Conservation (phyloP, 1,140 invertebrate species). For the Dendrolimus punctatus region DNA sequence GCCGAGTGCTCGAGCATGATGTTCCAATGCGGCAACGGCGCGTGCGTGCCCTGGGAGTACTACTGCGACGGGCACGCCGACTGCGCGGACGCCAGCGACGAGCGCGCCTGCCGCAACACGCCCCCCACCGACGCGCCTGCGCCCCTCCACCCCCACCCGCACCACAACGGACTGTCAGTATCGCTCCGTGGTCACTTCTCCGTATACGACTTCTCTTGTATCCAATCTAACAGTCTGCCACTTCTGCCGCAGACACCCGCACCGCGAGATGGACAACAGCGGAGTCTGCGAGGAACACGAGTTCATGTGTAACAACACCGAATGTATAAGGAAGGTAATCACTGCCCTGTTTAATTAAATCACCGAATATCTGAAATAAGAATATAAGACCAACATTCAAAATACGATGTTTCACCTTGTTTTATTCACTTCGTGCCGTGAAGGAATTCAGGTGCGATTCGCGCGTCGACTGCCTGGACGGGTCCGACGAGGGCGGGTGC, state of each 20-base stretch:
- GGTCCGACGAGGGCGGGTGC: slow-evolving; percentile 76
- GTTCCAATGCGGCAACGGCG: slow-evolving; percentile 79
- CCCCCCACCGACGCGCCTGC: slow-evolving; percentile 72
- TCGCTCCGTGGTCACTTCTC: too few relatives aligned
- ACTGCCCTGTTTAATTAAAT: not conserved
- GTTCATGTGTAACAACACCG: slow-evolving; percentile 72
- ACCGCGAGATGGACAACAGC: slow-evolving; percentile 13
- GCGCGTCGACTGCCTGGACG: slow-evolving; percentile 79
- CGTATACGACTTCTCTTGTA: too few relatives aligned
- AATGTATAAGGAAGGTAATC: slow-evolving; percentile 73
- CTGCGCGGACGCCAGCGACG: slow-evolving; percentile 21
- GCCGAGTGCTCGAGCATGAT: slow-evolving; percentile 77
- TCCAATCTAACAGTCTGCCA: too few relatives aligned
- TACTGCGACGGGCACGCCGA: slow-evolving; percentile 68
- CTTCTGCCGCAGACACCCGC: slow-evolving; percentile 9
- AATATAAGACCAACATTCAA: not conserved
- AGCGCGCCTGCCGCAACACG: slow-evolving; percentile 76
- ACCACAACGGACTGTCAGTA: slow-evolving; percentile 4
- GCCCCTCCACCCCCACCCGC: slow-evolving; percentile 7
- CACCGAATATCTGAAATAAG: too few relatives aligned
- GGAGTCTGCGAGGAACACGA: slow-evolving; percentile 70
- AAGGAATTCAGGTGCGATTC: slow-evolving; percentile 82
- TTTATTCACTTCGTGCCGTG: not conserved
- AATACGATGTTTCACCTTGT: too few relatives aligned
- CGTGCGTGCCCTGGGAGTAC: slow-evolving; percentile 80